Evolutionary conservation across 2,797 vertebrate genomes (phyloP).

Genomic region (Enoplosus armatus): DNA sequence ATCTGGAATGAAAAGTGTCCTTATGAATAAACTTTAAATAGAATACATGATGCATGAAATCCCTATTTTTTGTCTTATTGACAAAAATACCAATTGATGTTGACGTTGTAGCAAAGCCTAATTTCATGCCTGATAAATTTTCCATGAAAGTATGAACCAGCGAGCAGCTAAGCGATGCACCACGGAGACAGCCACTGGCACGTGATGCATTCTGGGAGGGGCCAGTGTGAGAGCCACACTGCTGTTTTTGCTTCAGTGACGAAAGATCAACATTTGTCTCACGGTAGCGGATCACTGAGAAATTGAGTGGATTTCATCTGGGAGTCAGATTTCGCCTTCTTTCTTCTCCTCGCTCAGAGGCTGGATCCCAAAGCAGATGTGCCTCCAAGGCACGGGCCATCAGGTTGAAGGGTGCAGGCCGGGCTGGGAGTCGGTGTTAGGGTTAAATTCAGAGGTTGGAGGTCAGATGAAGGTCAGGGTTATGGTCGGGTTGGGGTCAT

Average conservation of each 20-base stretch:
- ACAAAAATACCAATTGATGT: conserved; percentile 35
- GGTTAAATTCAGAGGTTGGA: conserved; percentile 83
- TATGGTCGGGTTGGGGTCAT: conserved; percentile 81
- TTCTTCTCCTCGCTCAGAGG: conserved; percentile 55
- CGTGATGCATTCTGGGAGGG: conserved; percentile 51
- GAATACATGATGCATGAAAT: conserved; percentile 33
- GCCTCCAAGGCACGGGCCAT: conserved; percentile 73
- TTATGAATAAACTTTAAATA: conserved; percentile 27
- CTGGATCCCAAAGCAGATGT: conserved; percentile 81
- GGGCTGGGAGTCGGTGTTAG: conserved; percentile 75
- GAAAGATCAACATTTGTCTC: conserved; percentile 78
- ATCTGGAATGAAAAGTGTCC: conserved; percentile 14
- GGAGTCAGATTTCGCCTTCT: conserved; percentile 72
- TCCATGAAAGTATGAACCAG: conserved; percentile 26
- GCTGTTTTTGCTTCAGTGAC: conserved; percentile 55
- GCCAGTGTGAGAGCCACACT: conserved; percentile 12
- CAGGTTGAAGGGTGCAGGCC: conserved; percentile 76
- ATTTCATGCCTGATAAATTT: conserved; percentile 48
- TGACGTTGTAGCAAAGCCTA: conserved; percentile 27
- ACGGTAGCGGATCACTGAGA: conserved; percentile 75
- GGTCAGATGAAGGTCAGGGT: conserved; percentile 81
- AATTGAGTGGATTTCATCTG: conserved; percentile 75
- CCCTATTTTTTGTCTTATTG: conserved; percentile 25
- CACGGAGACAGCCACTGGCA: conserved; percentile 16
- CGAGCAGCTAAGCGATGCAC: conserved; percentile 10